Conservation (phyloP, 1,140 invertebrate genomes). For the Drosophila funebris region DNA sequence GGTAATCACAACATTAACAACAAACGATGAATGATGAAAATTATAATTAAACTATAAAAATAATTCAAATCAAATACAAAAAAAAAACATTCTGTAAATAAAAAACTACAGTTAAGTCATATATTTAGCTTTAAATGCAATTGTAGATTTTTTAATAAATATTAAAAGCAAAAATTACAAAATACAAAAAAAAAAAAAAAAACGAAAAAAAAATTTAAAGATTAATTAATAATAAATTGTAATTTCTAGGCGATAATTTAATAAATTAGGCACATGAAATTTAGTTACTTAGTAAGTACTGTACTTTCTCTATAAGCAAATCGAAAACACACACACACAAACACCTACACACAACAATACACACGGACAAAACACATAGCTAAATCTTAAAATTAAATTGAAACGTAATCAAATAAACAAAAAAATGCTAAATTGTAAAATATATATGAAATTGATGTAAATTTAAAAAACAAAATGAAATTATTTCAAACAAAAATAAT, state of each 20-base stretch:
- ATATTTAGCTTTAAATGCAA: constrained; percentile 82
- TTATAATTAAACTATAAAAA: constrained; percentile 37
- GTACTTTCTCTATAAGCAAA: constrained; percentile 68
- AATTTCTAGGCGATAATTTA: constrained; percentile 73
- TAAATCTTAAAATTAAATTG: constrained; percentile 67
- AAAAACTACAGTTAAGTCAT: constrained; percentile 74
- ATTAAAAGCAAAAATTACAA: constrained; percentile 47
- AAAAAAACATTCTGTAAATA: constrained; percentile 53
- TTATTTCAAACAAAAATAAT: constrained; percentile 64
- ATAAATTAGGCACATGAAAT: constrained; percentile 67
- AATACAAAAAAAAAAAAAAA: constrained; percentile 39
- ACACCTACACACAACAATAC: constrained; percentile 27
- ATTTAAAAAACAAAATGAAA: constrained; percentile 54
- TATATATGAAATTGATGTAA: constrained; percentile 70
- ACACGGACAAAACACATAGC: constrained; percentile 52
- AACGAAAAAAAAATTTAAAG: constrained; percentile 42
- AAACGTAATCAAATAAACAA: constrained; percentile 61
- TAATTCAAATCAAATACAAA: constrained; percentile 42
- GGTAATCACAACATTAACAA: constrained; percentile 45
- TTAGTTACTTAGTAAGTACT: constrained; percentile 80
- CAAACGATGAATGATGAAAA: constrained; percentile 38
- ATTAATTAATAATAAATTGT: constrained; percentile 57
- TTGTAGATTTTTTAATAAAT: constrained; percentile 80
- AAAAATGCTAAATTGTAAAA: constrained; percentile 71
- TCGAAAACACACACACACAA: constrained; percentile 32